These are phyloP conservation scores for Electrona antarctica DNA, from an alignment of 2,113 vertebrate species.

Conservation along the genomic window DNA sequence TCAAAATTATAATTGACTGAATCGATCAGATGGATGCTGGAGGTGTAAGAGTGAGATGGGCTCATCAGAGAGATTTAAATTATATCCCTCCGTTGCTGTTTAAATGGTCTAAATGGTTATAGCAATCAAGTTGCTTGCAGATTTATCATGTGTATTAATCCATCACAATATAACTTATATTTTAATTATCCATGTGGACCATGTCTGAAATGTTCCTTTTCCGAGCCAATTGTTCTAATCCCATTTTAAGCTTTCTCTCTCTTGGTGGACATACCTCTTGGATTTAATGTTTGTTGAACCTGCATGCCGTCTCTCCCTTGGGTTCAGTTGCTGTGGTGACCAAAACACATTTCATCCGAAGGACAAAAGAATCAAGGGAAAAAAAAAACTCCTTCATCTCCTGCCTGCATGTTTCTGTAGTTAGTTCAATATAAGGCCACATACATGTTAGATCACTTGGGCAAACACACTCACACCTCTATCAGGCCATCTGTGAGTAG, in stretches of 20 bases:
- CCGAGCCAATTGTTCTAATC: constrained; percentile 3
- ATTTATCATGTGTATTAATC: background rate
- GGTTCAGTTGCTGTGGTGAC: constrained; percentile 55
- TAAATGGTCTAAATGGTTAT: background rate
- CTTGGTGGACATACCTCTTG: constrained; percentile 3
- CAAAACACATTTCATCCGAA: constrained; percentile 42
- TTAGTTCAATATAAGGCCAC: constrained; percentile 33
- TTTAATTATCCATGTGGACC: background rate
- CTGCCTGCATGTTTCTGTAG: constrained; percentile 23
- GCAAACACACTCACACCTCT: constrained; percentile 13
- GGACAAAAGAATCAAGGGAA: background rate
- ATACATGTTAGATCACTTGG: constrained; percentile 25
- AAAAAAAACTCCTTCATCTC: constrained; percentile 22
- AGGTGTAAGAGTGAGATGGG: background rate
- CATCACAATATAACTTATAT: background rate
- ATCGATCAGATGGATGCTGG: constrained; percentile 10
- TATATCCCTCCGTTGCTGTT: background rate
- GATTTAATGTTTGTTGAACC: constrained; percentile 34
- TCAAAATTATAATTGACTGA: constrained; percentile 5
- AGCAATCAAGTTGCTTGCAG: background rate
- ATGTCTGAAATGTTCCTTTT: constrained; percentile 1
- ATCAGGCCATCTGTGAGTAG: constrained; percentile 16
- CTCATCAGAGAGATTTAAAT: background rate
- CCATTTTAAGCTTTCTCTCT: constrained; percentile 12
- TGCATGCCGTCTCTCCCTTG: constrained; percentile 11